Evolutionary conservation across 2,888 invertebrate genomes (phyloP).

Genomic region (Conomelus anceps): DNA sequence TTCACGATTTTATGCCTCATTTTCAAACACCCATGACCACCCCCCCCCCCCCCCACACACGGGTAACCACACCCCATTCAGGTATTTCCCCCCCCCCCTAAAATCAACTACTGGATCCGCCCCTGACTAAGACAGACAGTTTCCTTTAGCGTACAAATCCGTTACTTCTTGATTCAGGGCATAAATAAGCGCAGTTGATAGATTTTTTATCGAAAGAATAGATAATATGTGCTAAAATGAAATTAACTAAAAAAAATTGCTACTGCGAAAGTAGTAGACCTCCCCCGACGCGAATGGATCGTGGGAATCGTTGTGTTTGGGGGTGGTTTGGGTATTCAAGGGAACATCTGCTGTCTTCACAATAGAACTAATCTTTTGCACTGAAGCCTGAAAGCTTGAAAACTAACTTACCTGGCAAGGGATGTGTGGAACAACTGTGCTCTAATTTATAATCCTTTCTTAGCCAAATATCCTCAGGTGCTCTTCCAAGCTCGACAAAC

Average conservation of each 20-base stretch:
- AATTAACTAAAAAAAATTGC: not conserved
- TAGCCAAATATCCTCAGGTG: not conserved
- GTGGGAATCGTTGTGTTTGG: not conserved
- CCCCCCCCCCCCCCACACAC: too few species aligned
- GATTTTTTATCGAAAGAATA: too few species aligned
- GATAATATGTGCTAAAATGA: not conserved
- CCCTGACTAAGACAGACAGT: too few species aligned
- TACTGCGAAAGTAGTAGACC: not conserved
- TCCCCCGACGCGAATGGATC: not conserved
- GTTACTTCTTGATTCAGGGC: too few species aligned
- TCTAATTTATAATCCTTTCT: not conserved
- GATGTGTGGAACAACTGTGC: not conserved
- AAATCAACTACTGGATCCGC: too few species aligned
- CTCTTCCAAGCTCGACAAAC: not conserved
- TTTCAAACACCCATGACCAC: too few species aligned
- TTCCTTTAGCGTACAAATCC: too few species aligned
- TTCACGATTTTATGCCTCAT: too few species aligned
- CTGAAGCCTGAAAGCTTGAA: too few species aligned
- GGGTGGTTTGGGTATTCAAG: not conserved
- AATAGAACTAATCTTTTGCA: not conserved
- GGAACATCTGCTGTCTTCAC: not conserved
- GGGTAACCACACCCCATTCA: too few species aligned
- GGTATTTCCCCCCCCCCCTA: too few species aligned
- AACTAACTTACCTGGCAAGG: not conserved
- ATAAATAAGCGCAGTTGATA: too few species aligned